A percentile compares a stretch with the other conserved stretches of the same genome.
phyloP scores from a whole-genome alignment of 2,113 vertebrate species.

The Neopipo cinnamomea region DNA sequence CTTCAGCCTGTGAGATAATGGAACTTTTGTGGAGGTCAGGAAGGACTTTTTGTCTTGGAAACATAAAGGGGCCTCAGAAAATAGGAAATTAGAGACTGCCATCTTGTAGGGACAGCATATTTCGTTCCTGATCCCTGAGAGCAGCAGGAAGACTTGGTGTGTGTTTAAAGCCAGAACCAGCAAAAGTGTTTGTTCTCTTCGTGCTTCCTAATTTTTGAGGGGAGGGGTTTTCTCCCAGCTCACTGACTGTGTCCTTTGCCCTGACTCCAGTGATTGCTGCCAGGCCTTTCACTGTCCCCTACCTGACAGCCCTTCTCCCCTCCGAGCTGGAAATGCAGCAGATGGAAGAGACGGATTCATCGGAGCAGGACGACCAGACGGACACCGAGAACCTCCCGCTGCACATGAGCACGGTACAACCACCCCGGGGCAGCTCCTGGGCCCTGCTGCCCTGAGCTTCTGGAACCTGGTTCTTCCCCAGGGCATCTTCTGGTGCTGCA shows the following conservation, averaged over 20 bases:
- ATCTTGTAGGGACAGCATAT: background rate
- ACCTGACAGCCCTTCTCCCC: conserved; percentile 92
- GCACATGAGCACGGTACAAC: conserved; percentile 78
- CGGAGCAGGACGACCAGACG: conserved; percentile 95
- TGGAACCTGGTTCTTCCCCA: background rate
- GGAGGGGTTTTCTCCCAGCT: background rate
- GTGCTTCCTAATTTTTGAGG: background rate
- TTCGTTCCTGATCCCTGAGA: background rate
- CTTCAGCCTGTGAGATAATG: background rate
- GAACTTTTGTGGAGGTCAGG: background rate
- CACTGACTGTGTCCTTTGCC: background rate
- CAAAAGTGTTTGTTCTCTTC: background rate
- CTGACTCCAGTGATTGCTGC: conserved; percentile 89
- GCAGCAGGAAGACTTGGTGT: background rate
- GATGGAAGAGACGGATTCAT: conserved; percentile 96
- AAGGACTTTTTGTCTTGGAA: background rate
- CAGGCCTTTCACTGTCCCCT: conserved; percentile 86
- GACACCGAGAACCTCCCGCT: conserved; percentile 88
- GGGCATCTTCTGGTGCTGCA: background rate
- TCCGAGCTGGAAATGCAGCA: conserved; percentile 95
- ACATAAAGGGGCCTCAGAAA: background rate
- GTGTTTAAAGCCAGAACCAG: background rate
- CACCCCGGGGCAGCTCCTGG: background rate
- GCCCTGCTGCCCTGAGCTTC: background rate
- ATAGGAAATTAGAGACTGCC: background rate